Evolutionary conservation across 1,140 invertebrate species (phyloP).

Genomic region (Drosophila chauvacae): DNA sequence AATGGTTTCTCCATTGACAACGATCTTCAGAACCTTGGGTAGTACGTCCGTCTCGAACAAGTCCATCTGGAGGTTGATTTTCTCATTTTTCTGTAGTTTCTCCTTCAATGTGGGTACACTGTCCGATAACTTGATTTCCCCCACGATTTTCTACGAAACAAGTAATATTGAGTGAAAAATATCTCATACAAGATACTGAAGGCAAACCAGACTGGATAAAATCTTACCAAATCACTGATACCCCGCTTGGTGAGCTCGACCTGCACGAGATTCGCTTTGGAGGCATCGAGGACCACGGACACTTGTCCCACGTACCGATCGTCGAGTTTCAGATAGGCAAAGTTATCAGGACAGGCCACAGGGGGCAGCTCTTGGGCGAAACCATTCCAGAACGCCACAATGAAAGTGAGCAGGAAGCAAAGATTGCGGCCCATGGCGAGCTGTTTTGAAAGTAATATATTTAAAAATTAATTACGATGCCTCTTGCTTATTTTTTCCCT

Average conservation of each 20-base stretch:
- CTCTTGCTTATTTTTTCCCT: neutral
- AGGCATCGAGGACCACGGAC: neutral
- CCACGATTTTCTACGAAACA: neutral
- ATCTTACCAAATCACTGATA: neutral
- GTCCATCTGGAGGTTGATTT: conserved; percentile 62
- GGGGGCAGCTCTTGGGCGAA: neutral
- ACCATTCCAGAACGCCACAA: neutral
- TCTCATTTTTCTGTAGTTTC: conserved; percentile 40
- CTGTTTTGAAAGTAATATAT: neutral
- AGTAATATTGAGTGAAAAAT: neutral
- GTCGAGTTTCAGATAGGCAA: neutral
- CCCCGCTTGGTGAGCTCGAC: neutral
- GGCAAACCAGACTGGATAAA: neutral
- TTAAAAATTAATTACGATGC: neutral
- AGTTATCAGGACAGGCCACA: conserved; percentile 6
- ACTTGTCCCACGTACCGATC: conserved; percentile 4
- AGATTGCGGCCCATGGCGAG: neutral
- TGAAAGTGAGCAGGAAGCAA: neutral
- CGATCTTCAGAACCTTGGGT: conserved; percentile 58
- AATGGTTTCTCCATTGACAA: conserved; percentile 47
- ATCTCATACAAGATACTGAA: neutral
- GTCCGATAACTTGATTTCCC: conserved; percentile 37
- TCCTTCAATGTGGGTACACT: conserved; percentile 30
- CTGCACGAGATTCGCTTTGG: neutral
- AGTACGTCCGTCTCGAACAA: conserved; percentile 57